These are phyloP conservation scores for Diprion similis DNA, from an alignment of 1,140 invertebrate genomes.

Conservation along the genomic window DNA sequence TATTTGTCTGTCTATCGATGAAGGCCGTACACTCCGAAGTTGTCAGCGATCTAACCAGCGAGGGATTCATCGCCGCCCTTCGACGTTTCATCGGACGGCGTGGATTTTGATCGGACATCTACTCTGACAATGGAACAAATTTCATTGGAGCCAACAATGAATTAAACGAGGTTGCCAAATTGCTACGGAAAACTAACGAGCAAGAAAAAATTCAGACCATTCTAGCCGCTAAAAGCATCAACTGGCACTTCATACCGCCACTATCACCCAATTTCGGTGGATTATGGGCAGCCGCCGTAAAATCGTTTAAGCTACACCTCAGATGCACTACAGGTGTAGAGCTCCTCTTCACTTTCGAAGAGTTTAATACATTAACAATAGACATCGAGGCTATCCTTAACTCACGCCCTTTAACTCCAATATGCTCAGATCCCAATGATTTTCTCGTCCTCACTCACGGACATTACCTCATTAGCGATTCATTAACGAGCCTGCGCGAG, in stretches of 20 bases:
- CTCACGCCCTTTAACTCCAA: slow-evolving; percentile 31
- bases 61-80: slow-evolving; percentile 39
- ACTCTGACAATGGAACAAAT: slow-evolving; percentile 51
- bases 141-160: slow-evolving; percentile 45
- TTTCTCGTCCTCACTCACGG: slow-evolving; percentile 28
- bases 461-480: slow-evolving; percentile 35
- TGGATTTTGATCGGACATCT: slow-evolving; percentile 34
- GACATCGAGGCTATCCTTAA: slow-evolving; percentile 36
- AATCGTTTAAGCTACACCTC: slow-evolving; percentile 21
- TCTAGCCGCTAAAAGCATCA: slow-evolving; percentile 21
- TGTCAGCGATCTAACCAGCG: slow-evolving; percentile 29
- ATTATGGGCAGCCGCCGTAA: slow-evolving; percentile 37
- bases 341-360: slow-evolving; percentile 30
- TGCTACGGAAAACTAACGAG: slow-evolving; percentile 12
- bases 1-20: slow-evolving; percentile 37
- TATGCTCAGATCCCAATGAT: slow-evolving; percentile 35
- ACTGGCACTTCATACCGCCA: slow-evolving; percentile 39
- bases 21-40: slow-evolving; percentile 45
- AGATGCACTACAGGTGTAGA: slow-evolving; percentile 17
- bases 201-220: not conserved
- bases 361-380: slow-evolving; percentile 29
- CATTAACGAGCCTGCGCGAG: slow-evolving; percentile 17
- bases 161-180: slow-evolving; percentile 27
- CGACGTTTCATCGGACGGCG: slow-evolving; percentile 43
- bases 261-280: slow-evolving; percentile 33